These are phyloP conservation scores for Anser cygnoides DNA, from an alignment of 2,113 vertebrate genomes.

Conservation along the genomic window DNA sequence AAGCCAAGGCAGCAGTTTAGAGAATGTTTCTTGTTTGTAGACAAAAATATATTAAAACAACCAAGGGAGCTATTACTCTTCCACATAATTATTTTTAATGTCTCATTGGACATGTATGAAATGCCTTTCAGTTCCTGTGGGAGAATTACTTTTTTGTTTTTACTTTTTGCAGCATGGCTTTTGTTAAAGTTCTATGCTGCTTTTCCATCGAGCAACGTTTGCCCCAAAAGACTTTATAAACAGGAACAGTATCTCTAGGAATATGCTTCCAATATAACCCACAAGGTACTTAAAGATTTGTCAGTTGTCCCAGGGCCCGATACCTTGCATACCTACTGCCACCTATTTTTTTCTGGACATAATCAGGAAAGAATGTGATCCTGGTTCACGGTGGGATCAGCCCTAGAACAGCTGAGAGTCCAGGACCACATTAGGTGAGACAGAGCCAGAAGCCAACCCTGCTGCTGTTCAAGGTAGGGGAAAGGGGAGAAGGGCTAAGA, in stretches of 20 bases:
- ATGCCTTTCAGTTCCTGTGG: conserved; percentile 82
- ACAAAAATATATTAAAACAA: conserved; percentile 87
- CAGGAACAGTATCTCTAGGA: conserved; percentile 17
- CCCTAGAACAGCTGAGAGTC: background rate
- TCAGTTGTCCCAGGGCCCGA: background rate
- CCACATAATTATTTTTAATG: conserved; percentile 84
- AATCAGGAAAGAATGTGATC: background rate
- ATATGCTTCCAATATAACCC: conserved; percentile 16
- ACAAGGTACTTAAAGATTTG: background rate
- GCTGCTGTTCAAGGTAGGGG: background rate
- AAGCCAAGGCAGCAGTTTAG: conserved; percentile 83
- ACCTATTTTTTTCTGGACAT: background rate
- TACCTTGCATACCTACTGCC: background rate
- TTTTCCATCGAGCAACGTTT: conserved; percentile 69
- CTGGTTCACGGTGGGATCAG: background rate
- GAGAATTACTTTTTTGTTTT: conserved; percentile 72
- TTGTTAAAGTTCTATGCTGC: conserved; percentile 66
- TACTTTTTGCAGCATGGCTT: conserved; percentile 65
- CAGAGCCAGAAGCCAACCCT: background rate
- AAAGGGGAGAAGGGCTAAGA: background rate
- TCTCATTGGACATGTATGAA: conserved; percentile 81
- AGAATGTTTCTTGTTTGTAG: conserved; percentile 85
- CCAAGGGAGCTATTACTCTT: conserved; percentile 85
- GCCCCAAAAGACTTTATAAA: conserved; percentile 61
- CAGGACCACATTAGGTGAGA: background rate